Percentiles rank a stretch among this genome's conserved stretches.
Evolutionary conservation across 23 tunicate species (phyloP).

Genomic region (Trididemnum miniatum): DNA sequence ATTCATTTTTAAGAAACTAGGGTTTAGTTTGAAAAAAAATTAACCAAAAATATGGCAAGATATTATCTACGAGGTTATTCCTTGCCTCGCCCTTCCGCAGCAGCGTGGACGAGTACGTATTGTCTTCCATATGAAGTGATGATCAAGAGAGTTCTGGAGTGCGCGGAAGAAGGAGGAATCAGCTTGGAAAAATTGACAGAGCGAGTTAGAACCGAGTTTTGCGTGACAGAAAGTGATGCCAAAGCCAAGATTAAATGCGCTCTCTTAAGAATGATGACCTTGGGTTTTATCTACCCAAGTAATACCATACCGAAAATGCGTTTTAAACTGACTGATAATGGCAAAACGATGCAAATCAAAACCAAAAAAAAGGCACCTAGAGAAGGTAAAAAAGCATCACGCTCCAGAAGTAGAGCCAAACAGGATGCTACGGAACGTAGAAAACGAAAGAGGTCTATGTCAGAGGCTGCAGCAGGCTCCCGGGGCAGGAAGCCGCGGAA

Average conservation of each 20-base stretch:
- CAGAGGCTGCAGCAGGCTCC: too few relatives aligned
- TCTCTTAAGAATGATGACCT: slow-evolving; percentile 51
- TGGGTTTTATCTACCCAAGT: slow-evolving; percentile 28
- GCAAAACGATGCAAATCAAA: slow-evolving; percentile 15
- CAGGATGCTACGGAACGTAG: not conserved
- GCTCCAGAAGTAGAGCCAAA: not conserved
- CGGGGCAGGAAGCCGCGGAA: too few relatives aligned
- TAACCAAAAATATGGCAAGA: too few relatives aligned
- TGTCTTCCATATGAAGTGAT: not conserved
- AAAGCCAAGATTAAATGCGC: slow-evolving; percentile 22
- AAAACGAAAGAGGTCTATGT: not conserved
- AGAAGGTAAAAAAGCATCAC: not conserved
- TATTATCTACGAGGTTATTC: too few relatives aligned
- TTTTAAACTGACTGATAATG: slow-evolving; percentile 69
- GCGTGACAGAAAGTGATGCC: not conserved
- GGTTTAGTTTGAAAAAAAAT: too few relatives aligned
- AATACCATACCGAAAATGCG: slow-evolving; percentile 48
- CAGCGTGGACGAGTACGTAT: not conserved
- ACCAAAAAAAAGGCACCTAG: not conserved
- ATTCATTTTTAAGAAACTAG: too few relatives aligned
- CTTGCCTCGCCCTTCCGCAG: too few relatives aligned
- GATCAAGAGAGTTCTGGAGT: not conserved
- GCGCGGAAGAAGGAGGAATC: not conserved
- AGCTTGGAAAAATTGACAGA: not conserved
- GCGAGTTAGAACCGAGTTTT: not conserved